phyloP scores from a whole-genome alignment of 2,113 vertebrate species.

The Scomber japonicus region DNA sequence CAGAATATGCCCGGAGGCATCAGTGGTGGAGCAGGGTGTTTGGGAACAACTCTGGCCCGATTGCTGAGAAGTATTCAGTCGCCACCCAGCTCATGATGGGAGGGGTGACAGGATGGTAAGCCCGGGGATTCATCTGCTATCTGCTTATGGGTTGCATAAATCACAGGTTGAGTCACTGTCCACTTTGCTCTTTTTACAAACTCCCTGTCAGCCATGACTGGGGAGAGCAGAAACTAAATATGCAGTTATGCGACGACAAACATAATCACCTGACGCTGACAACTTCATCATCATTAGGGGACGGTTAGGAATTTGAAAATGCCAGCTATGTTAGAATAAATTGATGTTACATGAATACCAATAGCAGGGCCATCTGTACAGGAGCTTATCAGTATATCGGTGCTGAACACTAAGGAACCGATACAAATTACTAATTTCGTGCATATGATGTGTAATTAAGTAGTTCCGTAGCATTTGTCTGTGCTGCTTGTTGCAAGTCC shows the following conservation, averaged over 20 bases:
- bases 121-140: neutral
- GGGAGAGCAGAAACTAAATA: no score
- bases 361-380: no score
- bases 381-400: no score
- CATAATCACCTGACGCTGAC: no score
- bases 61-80: slow-evolving; percentile 97
- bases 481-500: neutral
- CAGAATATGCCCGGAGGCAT: slow-evolving; percentile 94
- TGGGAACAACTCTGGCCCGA: slow-evolving; percentile 93
- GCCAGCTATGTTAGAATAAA: no score
- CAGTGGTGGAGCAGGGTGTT: slow-evolving; percentile 97
- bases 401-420: no score
- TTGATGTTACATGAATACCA: no score
- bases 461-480: neutral
- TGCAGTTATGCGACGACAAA: no score
- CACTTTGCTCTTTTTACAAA: neutral
- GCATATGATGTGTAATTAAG: neutral
- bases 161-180: neutral
- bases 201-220: no score
- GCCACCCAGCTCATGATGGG: slow-evolving; percentile 98
- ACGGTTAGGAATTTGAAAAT: no score
- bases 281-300: no score
- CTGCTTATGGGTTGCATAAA: neutral
- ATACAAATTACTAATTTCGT: no score
- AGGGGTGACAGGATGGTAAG: slow-evolving; percentile 96